phyloP scores from a whole-genome alignment of 2,888 invertebrate genomes.

The Agonum fuliginosum region DNA sequence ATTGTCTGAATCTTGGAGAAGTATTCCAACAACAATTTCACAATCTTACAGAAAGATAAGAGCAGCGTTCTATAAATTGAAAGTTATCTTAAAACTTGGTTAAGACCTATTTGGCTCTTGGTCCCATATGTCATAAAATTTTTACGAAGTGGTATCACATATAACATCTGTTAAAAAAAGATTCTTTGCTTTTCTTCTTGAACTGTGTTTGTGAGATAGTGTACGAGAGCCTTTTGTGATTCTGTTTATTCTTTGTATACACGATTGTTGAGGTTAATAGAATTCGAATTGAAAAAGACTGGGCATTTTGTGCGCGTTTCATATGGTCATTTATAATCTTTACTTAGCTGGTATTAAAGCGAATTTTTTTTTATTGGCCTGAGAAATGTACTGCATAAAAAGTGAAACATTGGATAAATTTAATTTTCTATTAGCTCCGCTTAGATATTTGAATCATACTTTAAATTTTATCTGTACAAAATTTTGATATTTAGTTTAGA shows the following conservation, averaged over 20 bases:
- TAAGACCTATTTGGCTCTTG: not conserved
- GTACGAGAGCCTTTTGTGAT: not conserved
- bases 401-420: too few relatives aligned
- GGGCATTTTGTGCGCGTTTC: too few relatives aligned
- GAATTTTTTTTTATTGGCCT: too few relatives aligned
- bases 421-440: too few relatives aligned
- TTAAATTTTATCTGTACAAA: too few relatives aligned
- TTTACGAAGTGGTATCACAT: constrained; percentile 42
- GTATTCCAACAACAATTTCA: constrained; percentile 20
- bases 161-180: constrained; percentile 47
- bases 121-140: constrained; percentile 39
- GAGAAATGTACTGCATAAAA: too few relatives aligned
- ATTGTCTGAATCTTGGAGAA: constrained; percentile 25
- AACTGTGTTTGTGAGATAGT: not conserved
- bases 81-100: not conserved
- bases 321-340: too few relatives aligned
- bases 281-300: not conserved
- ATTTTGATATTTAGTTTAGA: too few relatives aligned
- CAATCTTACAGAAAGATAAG: not conserved
- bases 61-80: not conserved
- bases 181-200: not conserved
- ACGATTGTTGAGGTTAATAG: too few relatives aligned
- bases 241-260: constrained; percentile 14
- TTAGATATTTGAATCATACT: too few relatives aligned
- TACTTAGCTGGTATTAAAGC: too few relatives aligned